These are phyloP conservation scores for Echinometra lucunter DNA, from an alignment of 53 echinoderm and acorn worm species.

Conservation along the genomic window DNA sequence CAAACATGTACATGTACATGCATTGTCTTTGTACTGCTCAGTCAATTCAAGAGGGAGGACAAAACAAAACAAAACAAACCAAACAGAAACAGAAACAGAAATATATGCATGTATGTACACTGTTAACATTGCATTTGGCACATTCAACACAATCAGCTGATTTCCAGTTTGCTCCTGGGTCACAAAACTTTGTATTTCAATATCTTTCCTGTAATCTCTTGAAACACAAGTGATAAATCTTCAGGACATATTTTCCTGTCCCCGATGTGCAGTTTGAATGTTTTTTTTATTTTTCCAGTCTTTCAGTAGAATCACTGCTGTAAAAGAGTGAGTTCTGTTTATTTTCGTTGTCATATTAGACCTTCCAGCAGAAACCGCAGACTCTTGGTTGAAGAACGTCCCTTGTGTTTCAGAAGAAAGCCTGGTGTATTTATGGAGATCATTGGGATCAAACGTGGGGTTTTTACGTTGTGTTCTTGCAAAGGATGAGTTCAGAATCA, in stretches of 20 bases:
- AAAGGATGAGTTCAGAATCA: neutral
- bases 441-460: neutral
- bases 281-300: neutral
- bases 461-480: neutral
- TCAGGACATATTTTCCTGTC: slow-evolving; percentile 19
- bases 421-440: neutral
- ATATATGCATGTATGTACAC: too few relatives aligned
- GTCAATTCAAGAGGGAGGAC: too few relatives aligned
- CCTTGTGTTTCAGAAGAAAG: neutral
- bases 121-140: too few relatives aligned
- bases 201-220: too few relatives aligned
- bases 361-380: neutral
- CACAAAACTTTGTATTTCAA: too few relatives aligned
- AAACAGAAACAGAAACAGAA: too few relatives aligned
- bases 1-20: too few relatives aligned
- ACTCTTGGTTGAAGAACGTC: neutral
- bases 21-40: too few relatives aligned
- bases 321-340: slow-evolving; percentile 10
- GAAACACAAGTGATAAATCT: neutral
- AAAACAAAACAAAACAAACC: too few relatives aligned
- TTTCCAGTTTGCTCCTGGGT: too few relatives aligned
- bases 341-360: neutral
- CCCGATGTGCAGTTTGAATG: slow-evolving; percentile 2
- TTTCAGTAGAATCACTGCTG: slow-evolving; percentile 30
- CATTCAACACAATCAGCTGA: too few relatives aligned